Evolutionary conservation across 2,113 vertebrate genomes (phyloP), one percentile per base, ranked within the genome.

Genomic region (Rallus limicola): DNA sequence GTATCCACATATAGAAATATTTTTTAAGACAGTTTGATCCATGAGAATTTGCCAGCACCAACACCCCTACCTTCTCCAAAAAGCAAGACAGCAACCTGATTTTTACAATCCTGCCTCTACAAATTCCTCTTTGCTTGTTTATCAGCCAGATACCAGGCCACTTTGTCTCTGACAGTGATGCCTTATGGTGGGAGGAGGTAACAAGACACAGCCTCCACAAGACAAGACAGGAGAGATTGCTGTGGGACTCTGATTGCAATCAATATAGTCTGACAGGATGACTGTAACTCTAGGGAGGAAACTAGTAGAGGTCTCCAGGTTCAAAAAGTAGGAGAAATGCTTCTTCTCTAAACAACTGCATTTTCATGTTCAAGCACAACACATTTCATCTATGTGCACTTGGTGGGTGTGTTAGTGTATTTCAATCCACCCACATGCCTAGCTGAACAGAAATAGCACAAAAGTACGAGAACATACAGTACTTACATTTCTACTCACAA

Each of bases 391-490:
- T 96, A 29, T 83, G 92, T 91, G 95, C 95, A 89, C 91, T 70
- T 67, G 89, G 97, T 97, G 97, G 95, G 96, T 86, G 94, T 90
- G 91, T 79, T 96, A 96, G 94, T 96, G 94, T 95, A 94, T 92
- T 97, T 93, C 91, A 94, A 67, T 91, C 94, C 96, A 89, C 97
- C 96, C 92, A 97, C 97, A 91, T 53, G 91, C 85, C 92, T 94
- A 95, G 87, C 63, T 93, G 92, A 93, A 91, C 91, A 97, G 94
- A 97, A 97, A 97, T 95, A 97, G 96, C 94, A 94, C 86, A 86
- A 87, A 97, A 96, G 86, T 90, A 96, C 82, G 80, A 89, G 97
- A 97, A 97, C 97, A 95, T 89, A 86, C 74, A 97, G 97, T 97
- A 97, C 97, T 96, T 86, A 75, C 13, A 92, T 94, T 94, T 93